These are phyloP conservation scores for Aporrectodea caliginosa DNA, from an alignment of 1,140 invertebrate genomes.

Conservation along the genomic window DNA sequence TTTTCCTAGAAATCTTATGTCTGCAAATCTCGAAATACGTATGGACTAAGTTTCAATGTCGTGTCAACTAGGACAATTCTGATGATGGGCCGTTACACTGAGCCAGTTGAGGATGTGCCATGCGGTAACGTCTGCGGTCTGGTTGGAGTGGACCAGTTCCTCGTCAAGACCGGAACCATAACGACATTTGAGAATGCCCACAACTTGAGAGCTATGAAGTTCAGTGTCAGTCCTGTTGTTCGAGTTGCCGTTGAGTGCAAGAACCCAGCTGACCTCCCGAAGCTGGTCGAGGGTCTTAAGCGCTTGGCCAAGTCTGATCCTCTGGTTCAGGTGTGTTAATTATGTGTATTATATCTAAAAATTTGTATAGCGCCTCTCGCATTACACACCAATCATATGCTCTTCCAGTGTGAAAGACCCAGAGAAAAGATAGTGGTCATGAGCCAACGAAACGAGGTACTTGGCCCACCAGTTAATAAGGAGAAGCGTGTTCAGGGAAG, in stretches of 20 bases:
- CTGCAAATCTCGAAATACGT: no score
- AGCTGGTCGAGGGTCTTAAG: constrained; percentile 94
- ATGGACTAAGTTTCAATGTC: no score
- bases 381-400: no score
- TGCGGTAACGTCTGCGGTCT: constrained; percentile 99
- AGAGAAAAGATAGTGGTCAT: no score
- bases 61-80: constrained; percentile 94
- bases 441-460: no score
- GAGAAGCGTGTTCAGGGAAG: no score
- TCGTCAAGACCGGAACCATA: constrained; percentile 99
- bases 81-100: constrained; percentile 99
- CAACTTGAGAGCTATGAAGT: constrained; percentile 59
- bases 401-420: no score
- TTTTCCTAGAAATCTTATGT: no score
- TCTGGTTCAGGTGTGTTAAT: constrained; percentile 7
- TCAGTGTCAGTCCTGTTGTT: constrained; percentile 98
- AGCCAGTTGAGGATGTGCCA: constrained; percentile 99
- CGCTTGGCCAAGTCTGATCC: constrained; percentile 57
- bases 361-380: no score
- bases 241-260: constrained; percentile 98
- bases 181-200: constrained; percentile 55
- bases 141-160: constrained; percentile 98
- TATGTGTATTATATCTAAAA: no score
- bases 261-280: constrained; percentile 97
- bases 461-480: no score